phyloP scores from a whole-genome alignment of 2,797 vertebrate species.

The Phoxinus dragarum region DNA sequence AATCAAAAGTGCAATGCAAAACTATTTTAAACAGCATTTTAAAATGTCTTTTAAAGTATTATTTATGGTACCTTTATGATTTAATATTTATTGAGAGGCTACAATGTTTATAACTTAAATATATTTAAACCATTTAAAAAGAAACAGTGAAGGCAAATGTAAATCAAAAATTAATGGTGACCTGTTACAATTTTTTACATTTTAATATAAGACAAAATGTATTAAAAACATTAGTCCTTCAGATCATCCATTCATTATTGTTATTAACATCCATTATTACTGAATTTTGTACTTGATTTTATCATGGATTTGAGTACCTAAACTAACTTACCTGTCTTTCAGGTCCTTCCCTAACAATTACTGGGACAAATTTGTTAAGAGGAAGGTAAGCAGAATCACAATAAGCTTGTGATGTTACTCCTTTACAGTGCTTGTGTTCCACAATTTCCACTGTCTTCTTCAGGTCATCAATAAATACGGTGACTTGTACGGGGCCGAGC shows the following conservation, averaged over 20 bases:
- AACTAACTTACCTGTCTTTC: conserved; percentile 10
- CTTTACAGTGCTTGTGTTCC: not conserved
- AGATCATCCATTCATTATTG: not conserved
- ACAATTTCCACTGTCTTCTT: conserved; percentile 13
- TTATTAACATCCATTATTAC: not conserved
- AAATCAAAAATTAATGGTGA: not conserved
- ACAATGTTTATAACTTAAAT: not conserved
- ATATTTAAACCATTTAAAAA: not conserved
- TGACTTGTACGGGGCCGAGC: conserved; percentile 93
- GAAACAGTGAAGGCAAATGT: not conserved
- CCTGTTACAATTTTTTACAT: not conserved
- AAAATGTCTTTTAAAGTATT: not conserved
- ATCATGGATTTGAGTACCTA: not conserved
- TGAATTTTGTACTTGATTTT: not conserved
- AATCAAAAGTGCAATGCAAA: not conserved
- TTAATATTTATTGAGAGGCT: not conserved
- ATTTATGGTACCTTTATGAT: not conserved
- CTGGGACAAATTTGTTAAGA: conserved; percentile 99
- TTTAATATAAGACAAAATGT: too few species aligned
- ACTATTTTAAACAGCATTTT: not conserved
- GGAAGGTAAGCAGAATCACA: conserved; percentile 83
- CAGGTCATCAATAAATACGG: conserved; percentile 99
- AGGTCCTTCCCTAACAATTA: conserved; percentile 98
- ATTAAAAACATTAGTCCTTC: not conserved
- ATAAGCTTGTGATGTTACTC: not conserved